Conservation (phyloP, 2,888 invertebrate species). For the Andrena dorsata region DNA sequence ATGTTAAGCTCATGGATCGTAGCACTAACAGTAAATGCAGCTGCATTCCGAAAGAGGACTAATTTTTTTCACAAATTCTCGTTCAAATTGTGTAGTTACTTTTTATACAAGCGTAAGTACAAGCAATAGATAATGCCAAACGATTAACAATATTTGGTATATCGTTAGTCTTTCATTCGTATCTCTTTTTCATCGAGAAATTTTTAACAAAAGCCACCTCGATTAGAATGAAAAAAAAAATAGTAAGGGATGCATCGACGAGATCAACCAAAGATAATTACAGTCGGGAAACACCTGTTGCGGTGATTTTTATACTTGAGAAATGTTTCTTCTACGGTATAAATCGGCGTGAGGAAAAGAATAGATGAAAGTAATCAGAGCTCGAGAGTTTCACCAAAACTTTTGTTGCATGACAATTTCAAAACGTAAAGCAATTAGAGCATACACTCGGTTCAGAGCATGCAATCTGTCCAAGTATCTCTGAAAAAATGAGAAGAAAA, state of each 20-base stretch:
- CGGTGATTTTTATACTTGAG: not conserved
- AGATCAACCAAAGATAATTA: not conserved
- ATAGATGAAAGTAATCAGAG: constrained; percentile 6
- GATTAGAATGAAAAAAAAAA: not conserved
- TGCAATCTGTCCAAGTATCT: constrained; percentile 81
- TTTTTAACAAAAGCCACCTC: constrained; percentile 8
- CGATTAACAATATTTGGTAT: constrained; percentile 20
- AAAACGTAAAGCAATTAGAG: constrained; percentile 77
- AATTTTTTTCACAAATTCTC: not conserved
- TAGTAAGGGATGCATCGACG: not conserved
- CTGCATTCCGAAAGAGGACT: constrained; percentile 4
- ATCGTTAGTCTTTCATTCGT: constrained; percentile 11
- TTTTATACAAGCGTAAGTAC: constrained; percentile 14
- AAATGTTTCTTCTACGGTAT: not conserved
- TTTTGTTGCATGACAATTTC: constrained; percentile 77
- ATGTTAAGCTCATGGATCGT: constrained; percentile 68
- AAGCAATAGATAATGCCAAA: constrained; percentile 9
- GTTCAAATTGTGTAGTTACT: not conserved
- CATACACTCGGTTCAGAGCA: constrained; percentile 80
- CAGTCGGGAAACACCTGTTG: not conserved
- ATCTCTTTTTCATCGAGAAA: not conserved
- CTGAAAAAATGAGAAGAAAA: constrained; percentile 76
- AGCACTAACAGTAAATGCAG: constrained; percentile 52
- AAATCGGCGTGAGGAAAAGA: not conserved
- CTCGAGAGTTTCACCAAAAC: constrained; percentile 69